phyloP scores from a whole-genome alignment of 2,888 invertebrate genomes.

The Junonia oenone region DNA sequence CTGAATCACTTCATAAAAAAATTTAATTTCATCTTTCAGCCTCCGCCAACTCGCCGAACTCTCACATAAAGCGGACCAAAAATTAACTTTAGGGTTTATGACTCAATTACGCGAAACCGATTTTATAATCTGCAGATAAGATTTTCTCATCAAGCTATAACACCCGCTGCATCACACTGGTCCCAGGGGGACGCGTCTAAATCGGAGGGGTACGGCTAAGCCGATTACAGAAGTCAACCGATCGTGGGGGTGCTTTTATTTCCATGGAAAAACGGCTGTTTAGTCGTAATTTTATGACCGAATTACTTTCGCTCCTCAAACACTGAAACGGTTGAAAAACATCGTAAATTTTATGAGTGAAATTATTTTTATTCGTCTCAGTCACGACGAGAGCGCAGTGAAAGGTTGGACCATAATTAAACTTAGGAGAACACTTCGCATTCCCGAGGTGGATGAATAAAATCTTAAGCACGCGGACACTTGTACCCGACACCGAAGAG shows the following conservation, averaged over 20 bases:
- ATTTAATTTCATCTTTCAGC: background rate
- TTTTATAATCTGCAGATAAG: conserved; percentile 75
- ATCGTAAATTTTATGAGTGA: conserved; percentile 65
- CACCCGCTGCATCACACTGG: conserved; percentile 60
- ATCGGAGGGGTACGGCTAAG: conserved; percentile 61
- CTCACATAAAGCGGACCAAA: conserved; percentile 20
- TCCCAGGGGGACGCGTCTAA: conserved; percentile 50
- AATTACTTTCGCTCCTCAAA: conserved; percentile 74
- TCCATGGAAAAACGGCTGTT: conserved; percentile 74
- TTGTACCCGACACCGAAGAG: conserved; percentile 50
- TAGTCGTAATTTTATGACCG: conserved; percentile 74
- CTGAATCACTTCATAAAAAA: conserved; percentile 5
- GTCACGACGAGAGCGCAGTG: background rate
- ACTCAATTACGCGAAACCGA: conserved; percentile 74
- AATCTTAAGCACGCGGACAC: conserved; percentile 53
- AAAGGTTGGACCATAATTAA: conserved; percentile 16
- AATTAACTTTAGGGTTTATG: conserved; percentile 47
- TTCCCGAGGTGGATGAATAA: conserved; percentile 33
- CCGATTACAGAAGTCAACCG: conserved; percentile 76
- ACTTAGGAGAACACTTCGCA: conserved; percentile 10
- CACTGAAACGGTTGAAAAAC: conserved; percentile 65
- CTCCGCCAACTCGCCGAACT: background rate
- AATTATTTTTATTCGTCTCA: conserved; percentile 50
- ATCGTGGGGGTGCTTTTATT: conserved; percentile 63
- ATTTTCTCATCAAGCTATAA: conserved; percentile 70